phyloP scores from a whole-genome alignment of 2,888 invertebrate genomes.

The Xestobium rufovillosum region DNA sequence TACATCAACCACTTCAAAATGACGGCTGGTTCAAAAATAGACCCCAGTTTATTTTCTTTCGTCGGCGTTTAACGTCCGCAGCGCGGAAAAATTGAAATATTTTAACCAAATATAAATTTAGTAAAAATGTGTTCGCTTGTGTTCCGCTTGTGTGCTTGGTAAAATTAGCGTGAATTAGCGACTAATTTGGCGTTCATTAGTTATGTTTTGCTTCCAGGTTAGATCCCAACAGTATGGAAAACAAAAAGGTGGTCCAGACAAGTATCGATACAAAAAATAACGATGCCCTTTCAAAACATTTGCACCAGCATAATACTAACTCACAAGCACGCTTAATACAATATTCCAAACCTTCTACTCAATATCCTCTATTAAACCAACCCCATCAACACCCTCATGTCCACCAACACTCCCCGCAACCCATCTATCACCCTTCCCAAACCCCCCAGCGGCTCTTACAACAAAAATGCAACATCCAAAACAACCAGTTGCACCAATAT shows the following conservation, averaged over 20 bases:
- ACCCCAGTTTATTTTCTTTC: neutral
- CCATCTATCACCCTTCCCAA: slow-evolving; percentile 16
- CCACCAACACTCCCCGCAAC: slow-evolving; percentile 35
- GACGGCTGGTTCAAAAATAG: slow-evolving; percentile 1
- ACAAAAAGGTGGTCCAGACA: slow-evolving; percentile 34
- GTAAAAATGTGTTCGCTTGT: neutral
- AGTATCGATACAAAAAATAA: slow-evolving; percentile 27
- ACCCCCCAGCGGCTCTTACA: slow-evolving; percentile 44
- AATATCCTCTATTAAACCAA: slow-evolving; percentile 34
- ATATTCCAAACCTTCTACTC: slow-evolving; percentile 44
- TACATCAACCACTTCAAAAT: neutral
- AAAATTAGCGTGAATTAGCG: slow-evolving; percentile 19
- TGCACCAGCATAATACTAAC: slow-evolving; percentile 51
- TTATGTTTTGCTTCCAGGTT: slow-evolving; percentile 32
- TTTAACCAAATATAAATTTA: neutral
- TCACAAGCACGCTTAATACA: slow-evolving; percentile 50
- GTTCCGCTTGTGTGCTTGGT: slow-evolving; percentile 30
- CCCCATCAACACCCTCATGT: slow-evolving; percentile 40
- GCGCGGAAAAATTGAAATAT: neutral
- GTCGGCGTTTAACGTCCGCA: neutral
- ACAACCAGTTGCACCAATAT: slow-evolving; percentile 30
- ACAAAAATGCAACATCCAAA: slow-evolving; percentile 28
- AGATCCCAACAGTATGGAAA: slow-evolving; percentile 41
- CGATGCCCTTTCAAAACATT: slow-evolving; percentile 43
- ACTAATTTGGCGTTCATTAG: slow-evolving; percentile 16